Evolutionary conservation across 2,888 invertebrate species (phyloP), one percentile per base, ranked within the genome.

Genomic region (Calliopum simillimum): DNA sequence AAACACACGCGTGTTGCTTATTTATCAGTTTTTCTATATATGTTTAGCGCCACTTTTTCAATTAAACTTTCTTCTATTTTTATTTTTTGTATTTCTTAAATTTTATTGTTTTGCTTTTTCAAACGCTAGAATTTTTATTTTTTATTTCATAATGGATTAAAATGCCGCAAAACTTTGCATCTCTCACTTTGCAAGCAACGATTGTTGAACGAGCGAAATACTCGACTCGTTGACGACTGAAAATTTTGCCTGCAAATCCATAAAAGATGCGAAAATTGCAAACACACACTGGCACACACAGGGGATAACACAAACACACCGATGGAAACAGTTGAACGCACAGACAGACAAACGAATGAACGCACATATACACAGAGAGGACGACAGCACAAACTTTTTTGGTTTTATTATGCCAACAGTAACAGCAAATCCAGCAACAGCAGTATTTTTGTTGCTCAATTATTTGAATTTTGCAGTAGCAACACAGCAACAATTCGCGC

Each of bases 141-240:
- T 61, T 56, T 61, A 14, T 61, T 61, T 59, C 13, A 55, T 51
- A 21, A 51, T 14, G 16, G 33, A 47, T 44, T 16, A 44, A 33
- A 53, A 43, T 33, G 43, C 41, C 64, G 58, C 58, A 47, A 56
- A 55, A 55, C 21, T 61, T 43, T 14, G 55, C 69, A 62, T 56
- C 41, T 62, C 41, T 49, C 53, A 64, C 53, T 43, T 53, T 51
- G 8, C 53, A 46, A 78, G 78, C 74, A 78, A 77, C 75, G 33
- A 33, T 33, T 4, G 33, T 8, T 33, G 79, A 79, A 79, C 82
- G 82, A 80, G 81, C 82, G 78, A 75, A 75, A 75, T 72, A 75
- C 76, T 76, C 76, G 76, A 74, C 79, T 80, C 78, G 80, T 81
- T 80, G 80, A 81, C 80, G 81, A 82, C 82, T 82, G 79, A 81